phyloP scores from a whole-genome alignment of 2,113 vertebrate genomes.

The Helogale parvula region DNA sequence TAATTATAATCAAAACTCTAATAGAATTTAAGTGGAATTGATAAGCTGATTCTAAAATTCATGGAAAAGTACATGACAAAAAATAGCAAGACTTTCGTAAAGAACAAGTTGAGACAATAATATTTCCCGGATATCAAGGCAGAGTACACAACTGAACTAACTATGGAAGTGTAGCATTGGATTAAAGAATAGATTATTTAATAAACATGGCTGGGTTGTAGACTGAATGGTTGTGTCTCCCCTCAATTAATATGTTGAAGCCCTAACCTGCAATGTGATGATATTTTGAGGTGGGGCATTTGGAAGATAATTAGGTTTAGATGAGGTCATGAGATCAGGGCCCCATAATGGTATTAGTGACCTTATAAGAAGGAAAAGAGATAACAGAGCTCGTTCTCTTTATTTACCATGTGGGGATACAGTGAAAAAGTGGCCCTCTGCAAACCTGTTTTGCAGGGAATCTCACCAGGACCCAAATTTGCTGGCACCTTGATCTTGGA shows the following conservation, averaged over 20 bases:
- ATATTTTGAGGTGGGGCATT: not conserved
- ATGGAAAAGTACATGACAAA: conserved; percentile 48
- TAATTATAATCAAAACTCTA: conserved; percentile 16
- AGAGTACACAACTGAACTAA: not conserved
- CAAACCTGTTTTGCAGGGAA: no score
- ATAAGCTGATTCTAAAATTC: conserved; percentile 27
- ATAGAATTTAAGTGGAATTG: conserved; percentile 17
- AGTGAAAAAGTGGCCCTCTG: not conserved
- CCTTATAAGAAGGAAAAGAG: not conserved
- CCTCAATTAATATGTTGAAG: not conserved
- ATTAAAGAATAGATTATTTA: not conserved
- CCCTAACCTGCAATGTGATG: not conserved
- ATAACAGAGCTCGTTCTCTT: not conserved
- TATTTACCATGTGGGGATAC: not conserved
- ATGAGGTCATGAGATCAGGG: not conserved
- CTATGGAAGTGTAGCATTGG: not conserved
- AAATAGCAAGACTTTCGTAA: not conserved
- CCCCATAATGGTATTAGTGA: not conserved
- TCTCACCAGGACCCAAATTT: not conserved
- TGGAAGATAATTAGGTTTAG: not conserved
- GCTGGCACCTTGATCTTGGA: not conserved
- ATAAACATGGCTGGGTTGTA: not conserved
- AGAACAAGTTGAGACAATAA: not conserved
- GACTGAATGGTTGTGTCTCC: not conserved
- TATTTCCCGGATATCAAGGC: not conserved